Percentiles rank a stretch among this genome's conserved stretches.
Conservation (phyloP, 2,888 invertebrate genomes). For the Tenthredo scrophulariae region DNA sequence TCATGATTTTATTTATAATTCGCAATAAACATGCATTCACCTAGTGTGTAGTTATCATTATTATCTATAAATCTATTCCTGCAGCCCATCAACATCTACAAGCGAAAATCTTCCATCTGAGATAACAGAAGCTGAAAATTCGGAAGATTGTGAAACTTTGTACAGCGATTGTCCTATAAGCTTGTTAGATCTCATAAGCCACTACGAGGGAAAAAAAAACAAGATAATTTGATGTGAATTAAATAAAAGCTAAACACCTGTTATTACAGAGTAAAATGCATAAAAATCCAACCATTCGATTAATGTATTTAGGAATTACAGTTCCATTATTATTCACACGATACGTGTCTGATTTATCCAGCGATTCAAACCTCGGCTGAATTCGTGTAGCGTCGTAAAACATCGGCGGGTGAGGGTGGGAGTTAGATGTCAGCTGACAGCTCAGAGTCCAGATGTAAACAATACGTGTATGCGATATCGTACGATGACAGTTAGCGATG, state of each 20-base stretch:
- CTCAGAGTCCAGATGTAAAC: slow-evolving; percentile 53
- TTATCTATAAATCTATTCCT: slow-evolving; percentile 57
- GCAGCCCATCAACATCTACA: slow-evolving; percentile 82
- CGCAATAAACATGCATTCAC: too few relatives aligned
- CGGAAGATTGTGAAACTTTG: slow-evolving; percentile 78
- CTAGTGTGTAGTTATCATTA: background rate
- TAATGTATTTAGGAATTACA: background rate
- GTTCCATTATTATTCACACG: background rate
- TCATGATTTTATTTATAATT: background rate
- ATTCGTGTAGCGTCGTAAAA: background rate
- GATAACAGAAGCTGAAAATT: slow-evolving; percentile 81
- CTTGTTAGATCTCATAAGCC: slow-evolving; percentile 79
- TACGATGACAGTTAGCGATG: slow-evolving; percentile 34
- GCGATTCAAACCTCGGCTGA: slow-evolving; percentile 3
- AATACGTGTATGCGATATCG: background rate
- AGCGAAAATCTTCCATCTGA: slow-evolving; percentile 80
- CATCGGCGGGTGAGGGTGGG: background rate
- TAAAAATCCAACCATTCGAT: background rate
- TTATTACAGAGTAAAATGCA: background rate
- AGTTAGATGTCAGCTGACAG: slow-evolving; percentile 38
- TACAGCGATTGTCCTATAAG: slow-evolving; percentile 79
- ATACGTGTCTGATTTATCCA: slow-evolving; percentile 1
- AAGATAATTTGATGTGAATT: background rate
- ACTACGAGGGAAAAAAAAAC: background rate
- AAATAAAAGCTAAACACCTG: background rate